Percentiles rank a stretch among this genome's conserved stretches.
Conservation (phyloP, 35 echinoderm and acorn worm species). For the Chiridota heheva region DNA sequence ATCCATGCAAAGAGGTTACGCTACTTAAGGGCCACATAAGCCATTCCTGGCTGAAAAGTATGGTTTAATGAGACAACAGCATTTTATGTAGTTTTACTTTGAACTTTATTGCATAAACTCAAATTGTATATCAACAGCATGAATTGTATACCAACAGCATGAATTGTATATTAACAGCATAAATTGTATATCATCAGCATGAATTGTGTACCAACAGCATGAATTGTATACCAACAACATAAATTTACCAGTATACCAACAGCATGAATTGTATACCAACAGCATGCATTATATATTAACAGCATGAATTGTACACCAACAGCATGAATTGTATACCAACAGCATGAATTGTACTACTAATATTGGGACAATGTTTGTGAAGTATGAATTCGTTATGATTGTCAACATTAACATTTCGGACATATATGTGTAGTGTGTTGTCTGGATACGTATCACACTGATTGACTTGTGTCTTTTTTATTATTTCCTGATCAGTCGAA, state of each 20-base stretch:
- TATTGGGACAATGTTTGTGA: not conserved
- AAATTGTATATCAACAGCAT: not conserved
- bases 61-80: not conserved
- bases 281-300: no score
- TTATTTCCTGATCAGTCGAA: not conserved
- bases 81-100: not conserved
- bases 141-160: not conserved
- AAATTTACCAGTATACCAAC: not conserved
- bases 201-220: no score
- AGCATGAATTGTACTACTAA: no score
- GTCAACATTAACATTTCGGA: slow-evolving; percentile 1
- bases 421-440: slow-evolving; percentile 17
- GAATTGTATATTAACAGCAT: slow-evolving; percentile 10
- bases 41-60: not conserved
- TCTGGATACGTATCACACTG: not conserved
- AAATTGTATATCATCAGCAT: not conserved
- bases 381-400: slow-evolving; percentile 1
- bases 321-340: no score
- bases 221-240: not conserved
- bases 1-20: slow-evolving; percentile 1
- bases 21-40: slow-evolving; percentile 25
- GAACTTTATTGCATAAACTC: not conserved
- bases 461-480: not conserved
- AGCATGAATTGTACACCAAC: no score
- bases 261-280: not conserved